Conservation (phyloP, 2,888 invertebrate species). For the Drosophila paracracens region DNA sequence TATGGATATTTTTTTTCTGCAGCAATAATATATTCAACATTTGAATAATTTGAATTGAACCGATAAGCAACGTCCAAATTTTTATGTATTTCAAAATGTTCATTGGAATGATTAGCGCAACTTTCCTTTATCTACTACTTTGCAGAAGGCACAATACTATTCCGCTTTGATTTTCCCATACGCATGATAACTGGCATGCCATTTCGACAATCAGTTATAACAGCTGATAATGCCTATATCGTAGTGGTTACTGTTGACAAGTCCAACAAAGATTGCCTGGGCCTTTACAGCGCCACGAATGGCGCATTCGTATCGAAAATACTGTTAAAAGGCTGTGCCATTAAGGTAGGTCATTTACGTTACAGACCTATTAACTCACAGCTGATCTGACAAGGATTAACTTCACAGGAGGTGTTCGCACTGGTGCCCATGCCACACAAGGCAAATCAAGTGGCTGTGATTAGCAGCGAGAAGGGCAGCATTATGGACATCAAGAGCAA, state of each 20-base stretch:
- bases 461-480: constrained; percentile 95
- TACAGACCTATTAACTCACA: not conserved
- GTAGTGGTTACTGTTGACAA: constrained; percentile 93
- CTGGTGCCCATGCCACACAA: constrained; percentile 94
- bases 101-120: not conserved
- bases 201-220: constrained; percentile 92
- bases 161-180: constrained; percentile 93
- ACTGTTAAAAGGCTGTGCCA: constrained; percentile 85
- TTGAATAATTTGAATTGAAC: not conserved
- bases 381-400: not conserved
- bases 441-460: constrained; percentile 93
- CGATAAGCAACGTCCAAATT: not conserved
- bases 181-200: constrained; percentile 89
- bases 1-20: not conserved
- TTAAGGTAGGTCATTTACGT: constrained; percentile 85
- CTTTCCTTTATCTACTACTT: not conserved
- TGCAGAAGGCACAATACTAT: constrained; percentile 91
- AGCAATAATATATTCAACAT: not conserved
- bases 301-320: constrained; percentile 88
- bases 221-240: constrained; percentile 92
- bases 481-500: constrained; percentile 96
- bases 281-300: constrained; percentile 92
- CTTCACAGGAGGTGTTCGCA: constrained; percentile 88
- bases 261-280: constrained; percentile 91
- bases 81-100: not conserved